Conservation (phyloP, 2,113 vertebrate species). For the Murina feae region DNA sequence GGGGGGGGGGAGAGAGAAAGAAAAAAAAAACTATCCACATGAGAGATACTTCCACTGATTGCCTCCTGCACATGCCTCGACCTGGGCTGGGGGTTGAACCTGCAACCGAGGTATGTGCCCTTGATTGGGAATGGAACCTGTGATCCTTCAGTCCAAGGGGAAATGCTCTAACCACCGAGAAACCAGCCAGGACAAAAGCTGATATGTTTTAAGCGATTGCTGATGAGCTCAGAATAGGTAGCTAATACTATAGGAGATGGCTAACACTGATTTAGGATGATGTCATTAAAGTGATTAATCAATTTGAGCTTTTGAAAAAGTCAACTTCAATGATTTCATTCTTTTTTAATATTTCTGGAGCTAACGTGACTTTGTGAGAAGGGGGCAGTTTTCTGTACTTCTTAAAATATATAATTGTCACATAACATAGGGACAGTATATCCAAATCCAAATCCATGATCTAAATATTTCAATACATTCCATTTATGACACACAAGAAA, state of each 20-base stretch:
- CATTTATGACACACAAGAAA: slow-evolving; percentile 46
- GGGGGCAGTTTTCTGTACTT: not conserved
- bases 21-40: too few species aligned
- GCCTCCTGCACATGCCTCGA: too few species aligned
- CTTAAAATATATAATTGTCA: slow-evolving; percentile 19
- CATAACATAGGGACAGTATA: not conserved
- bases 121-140: too few species aligned
- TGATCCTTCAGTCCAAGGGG: too few species aligned
- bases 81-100: too few species aligned
- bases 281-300: not conserved
- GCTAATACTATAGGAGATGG: not conserved
- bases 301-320: not conserved
- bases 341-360: not conserved
- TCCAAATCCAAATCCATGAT: slow-evolving; percentile 24
- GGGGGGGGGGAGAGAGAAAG: too few species aligned
- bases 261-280: not conserved
- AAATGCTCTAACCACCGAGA: too few species aligned
- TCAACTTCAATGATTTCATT: not conserved
- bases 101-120: too few species aligned
- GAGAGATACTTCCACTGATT: too few species aligned
- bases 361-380: not conserved
- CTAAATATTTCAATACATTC: slow-evolving; percentile 41
- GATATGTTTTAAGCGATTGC: not conserved
- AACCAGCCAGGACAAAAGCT: not conserved
- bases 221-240: not conserved